Conservation (phyloP, 2,113 vertebrate species). For the Saguinus imperator region DNA sequence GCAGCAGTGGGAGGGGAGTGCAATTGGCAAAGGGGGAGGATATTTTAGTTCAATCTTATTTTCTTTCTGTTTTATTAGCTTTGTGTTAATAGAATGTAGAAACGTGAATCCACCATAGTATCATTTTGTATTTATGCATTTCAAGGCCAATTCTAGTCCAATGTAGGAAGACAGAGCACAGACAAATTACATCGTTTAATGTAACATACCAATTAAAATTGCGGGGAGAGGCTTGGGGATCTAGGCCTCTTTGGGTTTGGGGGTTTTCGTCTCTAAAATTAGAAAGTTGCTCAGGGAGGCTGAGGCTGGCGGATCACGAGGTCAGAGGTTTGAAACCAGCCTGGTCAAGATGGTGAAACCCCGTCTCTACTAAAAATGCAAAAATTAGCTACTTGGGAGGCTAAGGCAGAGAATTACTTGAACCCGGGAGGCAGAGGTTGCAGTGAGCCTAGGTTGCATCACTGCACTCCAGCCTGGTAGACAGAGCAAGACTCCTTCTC, state of each 20-base stretch:
- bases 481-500: too few relatives aligned
- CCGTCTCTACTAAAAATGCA: too few relatives aligned
- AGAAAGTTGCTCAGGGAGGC: not conserved
- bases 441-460: too few relatives aligned
- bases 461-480: too few relatives aligned
- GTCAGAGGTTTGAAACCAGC: too few relatives aligned
- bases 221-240: not conserved
- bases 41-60: not conserved
- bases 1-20: rapidly evolving
- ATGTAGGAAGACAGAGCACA: not conserved
- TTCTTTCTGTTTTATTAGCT: not conserved
- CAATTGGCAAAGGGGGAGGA: not conserved
- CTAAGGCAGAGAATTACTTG: too few relatives aligned
- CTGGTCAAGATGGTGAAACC: too few relatives aligned
- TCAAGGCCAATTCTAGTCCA: not conserved
- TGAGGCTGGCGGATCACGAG: too few relatives aligned
- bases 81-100: not conserved
- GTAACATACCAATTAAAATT: not conserved
- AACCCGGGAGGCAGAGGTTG: too few relatives aligned
- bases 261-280: not conserved
- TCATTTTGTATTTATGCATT: not conserved
- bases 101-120: not conserved
- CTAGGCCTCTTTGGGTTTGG: not conserved
- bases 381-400: too few relatives aligned
- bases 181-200: not conserved